Conservation (phyloP, 2,888 invertebrate species). For the Lepidonotus clava region DNA sequence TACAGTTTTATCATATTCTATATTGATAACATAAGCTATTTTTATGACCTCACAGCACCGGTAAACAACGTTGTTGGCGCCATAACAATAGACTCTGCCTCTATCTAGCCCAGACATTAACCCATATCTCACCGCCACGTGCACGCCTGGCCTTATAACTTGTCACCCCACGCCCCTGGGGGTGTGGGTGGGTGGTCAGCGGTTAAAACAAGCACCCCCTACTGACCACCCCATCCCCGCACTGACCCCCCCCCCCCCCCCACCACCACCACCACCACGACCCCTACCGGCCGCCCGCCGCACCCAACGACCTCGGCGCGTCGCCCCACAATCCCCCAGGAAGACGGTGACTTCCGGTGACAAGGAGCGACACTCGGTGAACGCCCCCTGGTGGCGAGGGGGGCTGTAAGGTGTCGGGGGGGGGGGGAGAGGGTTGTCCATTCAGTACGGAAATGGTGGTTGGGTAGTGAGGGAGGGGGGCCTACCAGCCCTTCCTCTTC, state of each 20-base stretch:
- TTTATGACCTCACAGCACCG: too few relatives aligned
- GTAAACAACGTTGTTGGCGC: too few relatives aligned
- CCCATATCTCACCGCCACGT: too few relatives aligned
- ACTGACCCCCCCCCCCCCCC: neutral
- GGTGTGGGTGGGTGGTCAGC: constrained; percentile 15
- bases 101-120: too few relatives aligned
- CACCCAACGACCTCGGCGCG: neutral
- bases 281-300: neutral
- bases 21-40: too few relatives aligned
- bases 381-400: neutral
- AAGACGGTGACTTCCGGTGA: constrained; percentile 41
- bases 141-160: constrained; percentile 4
- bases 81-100: too few relatives aligned
- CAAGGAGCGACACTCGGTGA: neutral
- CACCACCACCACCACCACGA: neutral
- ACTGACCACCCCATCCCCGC: neutral
- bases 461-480: too few relatives aligned
- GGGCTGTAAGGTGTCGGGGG: neutral
- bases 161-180: too few relatives aligned
- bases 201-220: neutral
- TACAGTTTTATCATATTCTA: too few relatives aligned
- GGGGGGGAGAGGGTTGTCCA: neutral
- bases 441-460: neutral
- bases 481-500: too few relatives aligned
- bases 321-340: constrained; percentile 17